phyloP scores from a whole-genome alignment of 2,888 invertebrate genomes.

The Ichneumoninae sp. region DNA sequence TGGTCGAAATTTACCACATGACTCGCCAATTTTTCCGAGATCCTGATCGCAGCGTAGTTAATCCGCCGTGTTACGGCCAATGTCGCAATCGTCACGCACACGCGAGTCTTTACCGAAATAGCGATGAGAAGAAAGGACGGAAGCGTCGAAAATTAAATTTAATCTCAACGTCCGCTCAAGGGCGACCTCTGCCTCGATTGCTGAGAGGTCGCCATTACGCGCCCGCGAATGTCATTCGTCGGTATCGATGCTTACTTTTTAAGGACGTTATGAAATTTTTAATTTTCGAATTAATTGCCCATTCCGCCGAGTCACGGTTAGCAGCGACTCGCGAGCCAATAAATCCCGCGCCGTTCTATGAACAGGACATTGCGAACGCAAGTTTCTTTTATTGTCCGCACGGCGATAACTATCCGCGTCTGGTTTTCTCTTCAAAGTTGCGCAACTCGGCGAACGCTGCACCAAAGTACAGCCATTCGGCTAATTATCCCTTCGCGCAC shows the following conservation, averaged over 20 bases:
- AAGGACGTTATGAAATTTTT: not conserved
- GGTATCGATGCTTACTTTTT: not conserved
- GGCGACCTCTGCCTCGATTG: not conserved
- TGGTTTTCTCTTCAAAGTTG: conserved; percentile 36
- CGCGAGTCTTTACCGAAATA: not conserved
- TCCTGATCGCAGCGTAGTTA: not conserved
- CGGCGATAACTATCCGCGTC: conserved; percentile 3
- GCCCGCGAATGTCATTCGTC: not conserved
- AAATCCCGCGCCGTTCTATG: not conserved
- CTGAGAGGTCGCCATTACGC: not conserved
- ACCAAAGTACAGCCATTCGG: conserved; percentile 36
- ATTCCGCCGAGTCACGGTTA: not conserved
- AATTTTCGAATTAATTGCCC: not conserved
- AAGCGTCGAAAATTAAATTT: not conserved
- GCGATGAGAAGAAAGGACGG: not conserved
- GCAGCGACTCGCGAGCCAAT: not conserved
- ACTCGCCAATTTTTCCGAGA: not conserved
- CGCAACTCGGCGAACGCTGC: conserved; percentile 37
- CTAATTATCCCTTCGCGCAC: conserved; percentile 29
- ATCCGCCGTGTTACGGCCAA: not conserved
- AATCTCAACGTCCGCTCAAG: not conserved
- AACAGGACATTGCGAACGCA: not conserved
- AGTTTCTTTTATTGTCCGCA: conserved; percentile 5
- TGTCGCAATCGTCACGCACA: not conserved
- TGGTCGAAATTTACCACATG: no score